Evolutionary conservation across 2,797 vertebrate species (phyloP).

Genomic region (Spinus pinus): DNA sequence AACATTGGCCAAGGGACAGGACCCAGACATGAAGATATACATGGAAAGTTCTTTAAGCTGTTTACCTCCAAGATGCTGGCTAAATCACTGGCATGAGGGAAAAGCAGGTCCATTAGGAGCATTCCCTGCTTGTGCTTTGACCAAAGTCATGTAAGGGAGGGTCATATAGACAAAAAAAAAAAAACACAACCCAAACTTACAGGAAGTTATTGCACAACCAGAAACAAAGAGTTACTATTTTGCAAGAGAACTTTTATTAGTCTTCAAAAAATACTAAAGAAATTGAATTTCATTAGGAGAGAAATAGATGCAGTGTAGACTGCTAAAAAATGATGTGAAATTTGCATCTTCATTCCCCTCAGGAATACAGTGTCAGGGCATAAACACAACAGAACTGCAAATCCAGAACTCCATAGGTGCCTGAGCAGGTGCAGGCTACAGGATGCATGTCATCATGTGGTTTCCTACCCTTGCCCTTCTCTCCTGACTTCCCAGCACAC

Average conservation of each 20-base stretch:
- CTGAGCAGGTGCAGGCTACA: neutral
- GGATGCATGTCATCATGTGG: accelerated
- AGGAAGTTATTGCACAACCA: neutral
- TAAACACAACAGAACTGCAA: neutral
- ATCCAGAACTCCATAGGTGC: neutral
- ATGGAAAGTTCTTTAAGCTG: neutral
- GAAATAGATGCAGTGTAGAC: neutral
- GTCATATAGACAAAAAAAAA: neutral
- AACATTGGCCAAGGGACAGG: neutral
- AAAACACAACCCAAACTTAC: accelerated
- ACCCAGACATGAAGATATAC: neutral
- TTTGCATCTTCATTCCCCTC: neutral
- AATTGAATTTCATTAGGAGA: neutral
- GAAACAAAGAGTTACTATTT: neutral
- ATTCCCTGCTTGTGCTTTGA: neutral
- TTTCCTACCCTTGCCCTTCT: neutral
- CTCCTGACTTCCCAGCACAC: neutral
- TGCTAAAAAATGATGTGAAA: neutral
- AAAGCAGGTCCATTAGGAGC: neutral
- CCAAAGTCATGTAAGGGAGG: neutral
- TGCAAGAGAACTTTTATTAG: neutral
- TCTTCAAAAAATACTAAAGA: neutral
- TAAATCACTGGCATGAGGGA: neutral
- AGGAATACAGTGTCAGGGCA: neutral
- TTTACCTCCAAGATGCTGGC: neutral